phyloP scores from a whole-genome alignment of 2,797 vertebrate genomes.

The Sus cebifrons region DNA sequence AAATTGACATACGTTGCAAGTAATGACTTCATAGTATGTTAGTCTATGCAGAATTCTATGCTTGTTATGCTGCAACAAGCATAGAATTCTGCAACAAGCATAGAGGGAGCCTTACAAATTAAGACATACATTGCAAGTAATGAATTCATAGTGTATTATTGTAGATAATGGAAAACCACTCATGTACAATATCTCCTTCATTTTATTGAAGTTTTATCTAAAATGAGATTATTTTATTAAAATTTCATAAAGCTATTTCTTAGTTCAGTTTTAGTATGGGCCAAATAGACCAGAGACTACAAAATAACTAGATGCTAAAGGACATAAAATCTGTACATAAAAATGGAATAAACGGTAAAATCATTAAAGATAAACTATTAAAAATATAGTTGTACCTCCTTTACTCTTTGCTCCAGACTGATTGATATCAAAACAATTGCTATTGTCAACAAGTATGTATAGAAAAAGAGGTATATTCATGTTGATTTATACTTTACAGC shows the following conservation, averaged over 20 bases:
- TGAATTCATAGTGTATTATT: not conserved
- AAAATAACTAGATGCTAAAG: not conserved
- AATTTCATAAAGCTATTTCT: not conserved
- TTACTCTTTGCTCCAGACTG: not conserved
- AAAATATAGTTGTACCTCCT: constrained; percentile 14
- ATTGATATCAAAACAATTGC: not conserved
- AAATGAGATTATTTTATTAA: not conserved
- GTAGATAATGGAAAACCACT: not conserved
- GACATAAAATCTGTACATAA: not conserved
- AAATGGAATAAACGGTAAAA: constrained; percentile 29
- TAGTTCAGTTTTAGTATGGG: not conserved
- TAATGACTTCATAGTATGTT: not conserved
- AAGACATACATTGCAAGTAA: not conserved
- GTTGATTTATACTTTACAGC: not conserved
- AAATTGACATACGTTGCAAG: not conserved
- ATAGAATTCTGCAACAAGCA: not conserved
- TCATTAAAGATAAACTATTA: not conserved
- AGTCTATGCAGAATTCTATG: not conserved
- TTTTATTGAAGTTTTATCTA: constrained; percentile 42
- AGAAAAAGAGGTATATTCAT: constrained; percentile 2
- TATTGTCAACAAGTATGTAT: not conserved
- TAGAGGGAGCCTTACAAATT: constrained; percentile 3
- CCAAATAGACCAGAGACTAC: not conserved
- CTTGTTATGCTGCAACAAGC: not conserved
- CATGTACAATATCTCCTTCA: not conserved